These are phyloP conservation scores for Buceros bicornis DNA, from an alignment of 2,797 vertebrate species.

Conservation along the genomic window DNA sequence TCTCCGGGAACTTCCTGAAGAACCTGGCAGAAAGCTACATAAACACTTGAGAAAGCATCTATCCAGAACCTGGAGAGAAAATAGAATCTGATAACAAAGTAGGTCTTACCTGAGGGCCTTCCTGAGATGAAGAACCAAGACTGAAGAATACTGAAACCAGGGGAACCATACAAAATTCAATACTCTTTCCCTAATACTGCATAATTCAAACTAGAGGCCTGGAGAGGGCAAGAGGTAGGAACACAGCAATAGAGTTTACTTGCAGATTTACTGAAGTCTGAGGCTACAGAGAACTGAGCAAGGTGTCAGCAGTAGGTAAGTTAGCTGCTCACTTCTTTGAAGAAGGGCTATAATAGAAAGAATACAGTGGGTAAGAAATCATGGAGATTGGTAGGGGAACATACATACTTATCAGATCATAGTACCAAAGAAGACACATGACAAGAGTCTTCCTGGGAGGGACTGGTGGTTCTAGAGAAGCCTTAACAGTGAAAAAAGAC, in stretches of 20 bases:
- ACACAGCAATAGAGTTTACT: not conserved
- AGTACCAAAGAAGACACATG: not conserved
- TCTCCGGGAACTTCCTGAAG: conserved; percentile 16
- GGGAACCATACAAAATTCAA: not conserved
- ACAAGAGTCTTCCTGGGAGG: not conserved
- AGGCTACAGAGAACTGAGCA: not conserved
- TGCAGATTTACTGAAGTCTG: not conserved
- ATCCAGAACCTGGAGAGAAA: not conserved
- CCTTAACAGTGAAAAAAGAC: not conserved
- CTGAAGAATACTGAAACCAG: not conserved
- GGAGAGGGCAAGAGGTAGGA: not conserved
- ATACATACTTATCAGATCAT: not conserved
- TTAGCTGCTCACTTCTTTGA: not conserved
- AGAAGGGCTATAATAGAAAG: not conserved
- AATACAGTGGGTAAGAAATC: not conserved
- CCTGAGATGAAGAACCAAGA: not conserved
- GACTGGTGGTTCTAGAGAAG: not conserved
- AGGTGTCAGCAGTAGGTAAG: not conserved
- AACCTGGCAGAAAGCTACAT: conserved; percentile 10
- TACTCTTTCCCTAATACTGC: not conserved
- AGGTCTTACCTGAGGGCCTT: not conserved
- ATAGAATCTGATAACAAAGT: not conserved
- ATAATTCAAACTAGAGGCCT: not conserved
- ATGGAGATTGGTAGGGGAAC: not conserved
- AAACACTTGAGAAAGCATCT: not conserved